These are phyloP conservation scores for Thalassophryne amazonica DNA, from an alignment of 2,797 vertebrate genomes.

Conservation along the genomic window DNA sequence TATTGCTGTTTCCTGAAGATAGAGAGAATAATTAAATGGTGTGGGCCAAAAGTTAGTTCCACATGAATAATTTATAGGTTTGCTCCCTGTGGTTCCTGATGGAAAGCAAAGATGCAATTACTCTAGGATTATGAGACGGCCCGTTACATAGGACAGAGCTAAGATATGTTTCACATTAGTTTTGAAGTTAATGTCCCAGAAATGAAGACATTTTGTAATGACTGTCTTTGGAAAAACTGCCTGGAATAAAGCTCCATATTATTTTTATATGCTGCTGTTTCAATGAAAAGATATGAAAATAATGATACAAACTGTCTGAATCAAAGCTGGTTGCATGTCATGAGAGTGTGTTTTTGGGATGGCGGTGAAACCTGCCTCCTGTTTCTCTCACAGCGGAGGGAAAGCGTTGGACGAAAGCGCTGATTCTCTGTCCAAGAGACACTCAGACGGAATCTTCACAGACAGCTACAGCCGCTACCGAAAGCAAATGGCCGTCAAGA, in stretches of 20 bases:
- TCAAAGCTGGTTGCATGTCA: no score
- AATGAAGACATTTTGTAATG: not conserved
- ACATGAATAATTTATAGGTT: slow-evolving; percentile 85
- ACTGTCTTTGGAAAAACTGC: not conserved
- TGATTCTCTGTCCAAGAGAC: slow-evolving; percentile 93
- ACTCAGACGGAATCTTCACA: slow-evolving; percentile 98
- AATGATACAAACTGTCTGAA: not conserved
- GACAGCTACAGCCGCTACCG: slow-evolving; percentile 99
- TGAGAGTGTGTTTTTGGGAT: slow-evolving; percentile 4
- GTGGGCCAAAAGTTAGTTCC: slow-evolving; percentile 65
- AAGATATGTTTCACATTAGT: not conserved
- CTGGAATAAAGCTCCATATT: no score
- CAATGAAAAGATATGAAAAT: no score
- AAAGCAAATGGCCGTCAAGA: slow-evolving; percentile 99
- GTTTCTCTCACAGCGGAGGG: slow-evolving; percentile 57
- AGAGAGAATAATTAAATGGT: slow-evolving; percentile 23
- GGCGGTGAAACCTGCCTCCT: slow-evolving; percentile 15
- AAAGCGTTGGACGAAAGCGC: slow-evolving; percentile 82
- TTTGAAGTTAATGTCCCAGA: no score
- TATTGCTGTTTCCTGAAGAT: slow-evolving; percentile 28
- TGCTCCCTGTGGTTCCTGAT: slow-evolving; percentile 53
- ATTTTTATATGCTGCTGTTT: no score
- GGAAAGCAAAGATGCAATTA: slow-evolving; percentile 13
- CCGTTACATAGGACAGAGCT: slow-evolving; percentile 5
- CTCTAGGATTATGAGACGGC: slow-evolving; percentile 14